Base-by-base conservation (phyloP, 2,797 vertebrate species). In the Ambastaia sidthimunki region DNA sequence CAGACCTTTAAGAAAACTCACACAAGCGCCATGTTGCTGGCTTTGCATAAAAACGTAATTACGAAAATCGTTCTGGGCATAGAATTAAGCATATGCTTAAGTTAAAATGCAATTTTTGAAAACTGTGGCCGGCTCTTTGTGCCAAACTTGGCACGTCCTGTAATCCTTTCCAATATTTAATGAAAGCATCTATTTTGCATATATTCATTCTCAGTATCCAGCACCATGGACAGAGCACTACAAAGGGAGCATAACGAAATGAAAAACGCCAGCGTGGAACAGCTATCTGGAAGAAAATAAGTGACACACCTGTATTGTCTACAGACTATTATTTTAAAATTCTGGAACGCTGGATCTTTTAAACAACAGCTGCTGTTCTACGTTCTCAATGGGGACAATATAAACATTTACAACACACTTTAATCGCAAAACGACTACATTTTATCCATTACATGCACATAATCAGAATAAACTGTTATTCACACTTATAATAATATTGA, bases 191-290 rank as follows among this genome's bases (percentile, higher is more conserved):
- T 79, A 31, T 81, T 80, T 79, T 23, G 50, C 83, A 73, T 78
- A 28, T 23, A 48, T 80, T 80, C 57, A 63, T 77, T 80, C 83
- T 83, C 81, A 86, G 62, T 31, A 63, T 81, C 72, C 74, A 81
- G 85, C 81, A 86, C 85, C 85, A 86, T 86, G 85, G 85, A 86
- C 85, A 86, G 85, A 83, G 85, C 83, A 83, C 76, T 75, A 69
- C 54, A 75, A 66, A 67, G 60, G 76, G 70, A 69, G 55, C 65
- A 47, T 82, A 78, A 71, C 54, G 67, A 84, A 84, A 81, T 65
- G 71, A 82, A 52, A 80, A 44, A 50, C 59, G 75, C 50, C 52
- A 66, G 34, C 41, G 41, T 37, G 37, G 37, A 41, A 9, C 7
- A 65, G 47, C 59, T 70, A 41, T 50, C 25, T 57, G 13, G 9